Evolutionary conservation across 2,113 vertebrate species (phyloP).

Genomic region (Rostratula benghalensis): DNA sequence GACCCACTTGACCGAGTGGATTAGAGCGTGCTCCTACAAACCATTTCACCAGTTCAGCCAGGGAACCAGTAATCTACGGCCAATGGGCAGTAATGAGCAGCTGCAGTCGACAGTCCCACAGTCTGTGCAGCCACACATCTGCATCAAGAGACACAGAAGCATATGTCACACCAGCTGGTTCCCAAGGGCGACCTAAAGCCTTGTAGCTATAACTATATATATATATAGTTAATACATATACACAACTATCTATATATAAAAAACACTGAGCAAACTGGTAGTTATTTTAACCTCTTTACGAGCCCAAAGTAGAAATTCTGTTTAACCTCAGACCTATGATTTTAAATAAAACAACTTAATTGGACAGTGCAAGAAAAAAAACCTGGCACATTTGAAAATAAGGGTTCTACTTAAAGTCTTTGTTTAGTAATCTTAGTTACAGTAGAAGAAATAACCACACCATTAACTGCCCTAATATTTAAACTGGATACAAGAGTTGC

Average conservation of each 20-base stretch:
- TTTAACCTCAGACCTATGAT: background rate
- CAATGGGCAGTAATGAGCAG: background rate
- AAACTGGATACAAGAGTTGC: background rate
- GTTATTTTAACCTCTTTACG: background rate
- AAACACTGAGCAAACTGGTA: background rate
- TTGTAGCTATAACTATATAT: background rate
- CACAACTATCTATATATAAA: rapidly evolving
- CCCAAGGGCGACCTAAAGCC: background rate
- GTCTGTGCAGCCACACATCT: background rate
- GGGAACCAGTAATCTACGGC: background rate
- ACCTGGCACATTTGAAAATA: background rate
- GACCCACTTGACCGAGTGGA: background rate
- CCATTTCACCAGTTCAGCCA: background rate
- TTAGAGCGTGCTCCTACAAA: background rate
- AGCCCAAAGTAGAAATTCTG: background rate
- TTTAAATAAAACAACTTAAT: background rate
- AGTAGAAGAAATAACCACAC: background rate
- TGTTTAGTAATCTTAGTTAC: background rate
- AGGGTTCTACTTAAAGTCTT: background rate
- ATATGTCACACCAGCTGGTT: background rate
- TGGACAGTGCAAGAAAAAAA: background rate
- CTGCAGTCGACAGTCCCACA: background rate
- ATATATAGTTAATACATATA: too few relatives aligned
- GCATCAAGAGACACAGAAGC: background rate
- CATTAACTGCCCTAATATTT: background rate